Evolutionary conservation across 2,888 invertebrate species (phyloP), one percentile per base, ranked within the genome.

Genomic region (Tipula unca): DNA sequence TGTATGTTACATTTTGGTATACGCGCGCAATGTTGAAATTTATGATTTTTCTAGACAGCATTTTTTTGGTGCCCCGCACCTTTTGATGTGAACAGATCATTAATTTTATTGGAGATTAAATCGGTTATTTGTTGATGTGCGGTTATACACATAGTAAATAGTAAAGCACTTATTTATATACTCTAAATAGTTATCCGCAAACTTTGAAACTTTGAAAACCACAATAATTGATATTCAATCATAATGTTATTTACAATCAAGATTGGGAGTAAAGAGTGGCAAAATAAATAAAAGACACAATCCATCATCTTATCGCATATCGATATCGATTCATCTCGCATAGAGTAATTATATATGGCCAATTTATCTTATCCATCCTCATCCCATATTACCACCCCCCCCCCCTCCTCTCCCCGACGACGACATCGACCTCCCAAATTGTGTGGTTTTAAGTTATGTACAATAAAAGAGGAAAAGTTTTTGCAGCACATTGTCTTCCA

Each of bases 21-120:
- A 69, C 13, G 13, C 17, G 48, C 48, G 25, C 13, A 10, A 69
- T 69, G 69, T 69, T 69, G 69, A 69, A 69, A 69, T 69, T 69
- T 69, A 69, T 69, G 69, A 69, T 69, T 69, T 69, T 69, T 69
- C 25, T 69, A 69, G 69, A 69, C 69, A 69, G 25, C 69, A 25
- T n/a, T 3, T 6, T 69, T 48, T 69, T 25, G 69, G 69, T 69
- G 69, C 25, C 69, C 69, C 69, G 69, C 69, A 69, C 69, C 25
- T 69, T n/a, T 48, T 1, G 69, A 69, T 69, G 69, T 69, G 69
- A 69, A 69, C 69, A 69, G 69, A 69, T 69, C 69, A 69, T 69
- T 69, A 69, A 69, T 69, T 69, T 69, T 69, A 69, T 25, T 69
- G 69, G n/a, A 69, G 69, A 69, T 69, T 69, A 69, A 69, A 69